Evolutionary conservation across 2,797 vertebrate species (phyloP), one percentile per base, ranked within the genome.

Genomic region (Rhyacichthys aspro): DNA sequence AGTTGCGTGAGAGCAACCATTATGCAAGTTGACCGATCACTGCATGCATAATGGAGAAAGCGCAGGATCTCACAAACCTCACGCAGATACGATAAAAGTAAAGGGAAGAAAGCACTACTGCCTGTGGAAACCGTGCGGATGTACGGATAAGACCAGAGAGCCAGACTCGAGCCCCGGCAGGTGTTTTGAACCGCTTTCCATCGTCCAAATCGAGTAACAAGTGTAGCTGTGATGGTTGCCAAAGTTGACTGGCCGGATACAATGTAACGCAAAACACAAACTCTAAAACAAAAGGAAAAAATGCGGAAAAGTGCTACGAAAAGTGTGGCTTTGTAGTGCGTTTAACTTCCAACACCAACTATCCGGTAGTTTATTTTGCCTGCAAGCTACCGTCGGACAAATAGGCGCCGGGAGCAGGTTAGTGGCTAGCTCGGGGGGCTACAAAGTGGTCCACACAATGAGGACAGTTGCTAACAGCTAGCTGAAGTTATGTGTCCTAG

Each of bases 401-500:
- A 70, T 23, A 70, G 59, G 59, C 53, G 49, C 76, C 56, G 41
- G 46, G 59, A 63, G 70, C 72, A 56, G 67, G 66, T 59, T 70
- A 39, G 33, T 5, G 18, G 67, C 72, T 73, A 57, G 67, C 71
- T 39, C 17, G 11, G 43, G 55, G 54, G 52, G 60, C 37, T 61
- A 60, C 50, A 50, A 54, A 75, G 70, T 65, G 74, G 73, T 84
- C 43, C n/a, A 52, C 17, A 90, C 90, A 90, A 91, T 90, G 82
- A 90, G 79, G 84, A 79, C 58, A 66, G 69, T 55, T 52, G 63
- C 84, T 88, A 87, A 55, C 75, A 80, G 84, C 88, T 86, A 87
- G 70, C 86, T 80, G 65, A 89, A 89, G 86, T 90, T 88, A 53
- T 71, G 63, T 69, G 85, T 85, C 80, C 76, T 76, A 67, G 79